Percentiles rank a stretch among this genome's conserved stretches.
Evolutionary conservation across 2,113 vertebrate genomes (phyloP).

Genomic region (Clarias gariepinus): DNA sequence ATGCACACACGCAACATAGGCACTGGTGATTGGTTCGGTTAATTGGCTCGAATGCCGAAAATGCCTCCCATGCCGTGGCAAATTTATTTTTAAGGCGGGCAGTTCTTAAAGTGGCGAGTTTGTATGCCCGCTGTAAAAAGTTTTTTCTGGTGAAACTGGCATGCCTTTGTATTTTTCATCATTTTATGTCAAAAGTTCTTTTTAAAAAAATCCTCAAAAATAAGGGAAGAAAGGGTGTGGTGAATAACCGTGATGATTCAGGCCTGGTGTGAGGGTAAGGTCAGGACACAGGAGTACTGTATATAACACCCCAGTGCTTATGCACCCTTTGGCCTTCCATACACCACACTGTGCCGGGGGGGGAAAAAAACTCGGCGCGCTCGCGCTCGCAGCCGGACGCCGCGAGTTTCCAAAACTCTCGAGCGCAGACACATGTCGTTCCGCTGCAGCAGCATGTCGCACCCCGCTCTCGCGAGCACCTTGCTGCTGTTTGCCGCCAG

Average conservation of each 20-base stretch:
- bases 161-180: too few species aligned
- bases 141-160: too few species aligned
- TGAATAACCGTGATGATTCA: background rate
- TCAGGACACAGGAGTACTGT: background rate
- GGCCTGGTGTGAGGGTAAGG: background rate
- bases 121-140: too few species aligned
- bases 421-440: background rate
- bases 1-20: too few species aligned
- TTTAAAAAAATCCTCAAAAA: background rate
- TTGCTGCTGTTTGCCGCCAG: conserved; percentile 46
- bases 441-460: conserved; percentile 25
- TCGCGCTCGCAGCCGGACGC: conserved; percentile 35
- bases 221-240: background rate
- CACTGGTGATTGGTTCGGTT: too few species aligned
- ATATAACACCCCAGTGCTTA: background rate
- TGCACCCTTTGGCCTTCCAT: conserved; percentile 25
- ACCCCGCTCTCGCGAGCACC: conserved; percentile 25
- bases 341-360: background rate
- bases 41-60: too few species aligned
- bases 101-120: too few species aligned
- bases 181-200: too few species aligned
- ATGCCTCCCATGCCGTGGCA: too few species aligned
- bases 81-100: too few species aligned
- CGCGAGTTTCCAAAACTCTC: conserved; percentile 37
- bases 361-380: background rate